Percentiles rank a stretch among this genome's conserved stretches.
Conservation (phyloP, 2,797 vertebrate genomes). For the Cyclopterus lumpus region DNA sequence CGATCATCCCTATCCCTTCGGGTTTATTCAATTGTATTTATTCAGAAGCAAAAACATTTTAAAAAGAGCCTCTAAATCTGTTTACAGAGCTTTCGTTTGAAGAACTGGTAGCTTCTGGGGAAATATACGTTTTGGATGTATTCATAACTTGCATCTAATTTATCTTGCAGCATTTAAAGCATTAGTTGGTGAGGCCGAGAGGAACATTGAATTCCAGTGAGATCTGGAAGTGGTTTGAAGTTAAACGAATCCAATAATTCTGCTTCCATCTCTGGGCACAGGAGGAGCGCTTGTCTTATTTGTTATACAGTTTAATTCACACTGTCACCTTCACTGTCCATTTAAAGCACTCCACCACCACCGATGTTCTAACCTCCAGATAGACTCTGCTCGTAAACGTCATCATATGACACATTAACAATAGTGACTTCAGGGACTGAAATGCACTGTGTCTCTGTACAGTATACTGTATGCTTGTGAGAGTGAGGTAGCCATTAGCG, state of each 20-base stretch:
- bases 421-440: slow-evolving; percentile 29
- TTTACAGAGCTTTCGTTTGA: background rate
- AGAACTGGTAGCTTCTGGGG: background rate
- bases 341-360: slow-evolving; percentile 39
- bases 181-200: slow-evolving; percentile 1
- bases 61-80: slow-evolving; percentile 2
- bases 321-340: slow-evolving; percentile 60
- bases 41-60: background rate
- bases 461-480: slow-evolving; percentile 25
- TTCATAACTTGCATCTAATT: slow-evolving; percentile 17
- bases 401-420: slow-evolving; percentile 60
- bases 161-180: background rate
- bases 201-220: background rate
- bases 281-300: slow-evolving; percentile 39
- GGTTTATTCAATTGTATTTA: slow-evolving; percentile 22
- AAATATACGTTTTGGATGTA: slow-evolving; percentile 4
- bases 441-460: slow-evolving; percentile 32
- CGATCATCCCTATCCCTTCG: background rate
- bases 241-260: slow-evolving; percentile 36
- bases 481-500: slow-evolving; percentile 35
- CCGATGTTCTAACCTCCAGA: slow-evolving; percentile 54
- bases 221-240: slow-evolving; percentile 10
- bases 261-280: slow-evolving; percentile 30
- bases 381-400: slow-evolving; percentile 46
- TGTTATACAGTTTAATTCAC: slow-evolving; percentile 60